Percentiles rank a stretch among this genome's conserved stretches.
Conservation (phyloP, 2,113 vertebrate species). For the Oenanthe melanoleuca region DNA sequence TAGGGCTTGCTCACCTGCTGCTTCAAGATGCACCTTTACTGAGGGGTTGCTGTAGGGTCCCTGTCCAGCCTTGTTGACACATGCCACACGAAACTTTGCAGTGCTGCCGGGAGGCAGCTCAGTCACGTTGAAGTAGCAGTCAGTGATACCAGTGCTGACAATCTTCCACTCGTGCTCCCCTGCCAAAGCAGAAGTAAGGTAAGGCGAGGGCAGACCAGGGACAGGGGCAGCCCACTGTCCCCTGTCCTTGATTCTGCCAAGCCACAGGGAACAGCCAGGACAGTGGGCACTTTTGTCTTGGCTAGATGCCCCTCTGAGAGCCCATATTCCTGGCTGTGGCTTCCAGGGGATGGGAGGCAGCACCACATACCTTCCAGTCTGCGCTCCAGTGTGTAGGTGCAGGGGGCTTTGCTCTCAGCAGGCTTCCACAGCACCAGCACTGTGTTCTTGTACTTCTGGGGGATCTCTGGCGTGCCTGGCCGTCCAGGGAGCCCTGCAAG, state of each 20-base stretch:
- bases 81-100: constrained; percentile 91
- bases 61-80: constrained; percentile 94
- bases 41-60: constrained; percentile 92
- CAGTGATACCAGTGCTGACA: constrained; percentile 83
- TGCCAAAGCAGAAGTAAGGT: background rate
- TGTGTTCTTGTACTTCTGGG: constrained; percentile 93
- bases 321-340: background rate
- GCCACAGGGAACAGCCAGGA: background rate
- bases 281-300: background rate
- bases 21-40: constrained; percentile 79
- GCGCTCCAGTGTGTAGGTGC: constrained; percentile 90
- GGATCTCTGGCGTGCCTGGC: constrained; percentile 91
- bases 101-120: constrained; percentile 80
- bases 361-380: constrained; percentile 81
- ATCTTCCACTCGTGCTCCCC: constrained; percentile 90
- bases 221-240: background rate
- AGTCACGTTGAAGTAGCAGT: constrained; percentile 94
- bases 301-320: background rate
- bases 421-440: constrained; percentile 95
- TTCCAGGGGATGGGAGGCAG: background rate
- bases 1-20: constrained; percentile 72
- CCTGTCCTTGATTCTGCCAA: background rate
- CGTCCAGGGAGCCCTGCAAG: constrained; percentile 86
- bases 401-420: constrained; percentile 87
- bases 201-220: rapidly evolving